Conservation (phyloP, 2,888 invertebrate genomes). For the Arctia plantaginis region DNA sequence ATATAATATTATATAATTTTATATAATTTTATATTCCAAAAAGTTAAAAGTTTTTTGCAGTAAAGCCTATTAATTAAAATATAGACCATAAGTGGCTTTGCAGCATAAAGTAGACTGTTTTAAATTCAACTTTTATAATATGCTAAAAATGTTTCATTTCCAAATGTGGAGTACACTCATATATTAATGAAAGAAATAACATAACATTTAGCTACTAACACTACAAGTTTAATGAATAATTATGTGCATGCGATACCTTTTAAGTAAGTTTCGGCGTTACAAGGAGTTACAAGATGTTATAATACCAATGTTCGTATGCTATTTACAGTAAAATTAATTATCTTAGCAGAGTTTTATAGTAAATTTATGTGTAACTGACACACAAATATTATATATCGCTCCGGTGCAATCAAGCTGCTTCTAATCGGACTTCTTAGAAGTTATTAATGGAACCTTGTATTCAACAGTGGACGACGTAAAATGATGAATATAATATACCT, state of each 20-base stretch:
- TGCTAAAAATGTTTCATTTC: slow-evolving; percentile 5
- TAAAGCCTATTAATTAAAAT: slow-evolving; percentile 52
- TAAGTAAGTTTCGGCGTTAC: neutral
- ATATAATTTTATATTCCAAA: slow-evolving; percentile 51
- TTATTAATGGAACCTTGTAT: too few species aligned
- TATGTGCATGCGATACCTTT: neutral
- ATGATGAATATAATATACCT: too few species aligned
- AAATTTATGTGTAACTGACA: too few species aligned
- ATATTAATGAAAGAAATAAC: slow-evolving; percentile 1
- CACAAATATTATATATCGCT: too few species aligned
- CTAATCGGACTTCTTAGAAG: too few species aligned
- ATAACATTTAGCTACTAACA: neutral
- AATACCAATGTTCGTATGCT: neutral
- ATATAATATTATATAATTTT: too few species aligned
- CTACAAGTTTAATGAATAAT: neutral
- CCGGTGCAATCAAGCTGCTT: too few species aligned
- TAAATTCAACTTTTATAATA: slow-evolving; percentile 13
- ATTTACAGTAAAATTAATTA: too few species aligned
- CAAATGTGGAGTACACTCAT: slow-evolving; percentile 7
- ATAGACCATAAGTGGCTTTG: slow-evolving; percentile 30
- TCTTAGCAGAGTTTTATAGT: too few species aligned
- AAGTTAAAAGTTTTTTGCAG: slow-evolving; percentile 56
- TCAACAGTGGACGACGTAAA: too few species aligned
- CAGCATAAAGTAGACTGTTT: slow-evolving; percentile 21
- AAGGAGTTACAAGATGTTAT: too few species aligned